Evolutionary conservation across 2,888 invertebrate species (phyloP), one percentile per base, ranked within the genome.

Genomic region (Diarsia mendica): DNA sequence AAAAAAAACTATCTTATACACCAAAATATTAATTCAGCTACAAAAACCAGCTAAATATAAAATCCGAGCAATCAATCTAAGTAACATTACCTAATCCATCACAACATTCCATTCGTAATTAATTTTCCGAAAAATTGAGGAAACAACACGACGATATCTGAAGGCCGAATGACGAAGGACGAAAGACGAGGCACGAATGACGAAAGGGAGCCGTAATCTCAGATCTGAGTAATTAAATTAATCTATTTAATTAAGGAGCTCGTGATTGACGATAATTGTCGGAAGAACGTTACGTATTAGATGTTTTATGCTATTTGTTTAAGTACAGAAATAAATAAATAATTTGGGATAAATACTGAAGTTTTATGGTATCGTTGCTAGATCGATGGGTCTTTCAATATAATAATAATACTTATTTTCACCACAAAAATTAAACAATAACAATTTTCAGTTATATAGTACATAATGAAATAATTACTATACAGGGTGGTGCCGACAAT

Each of bases 221-320:
- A 74, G 78, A 85, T 79, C 78, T 66, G 44, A 51, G 83, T 87
- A 83, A 87, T 87, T 87, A 74, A 84, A 87, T 85, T 84, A 85
- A 84, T 86, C 78, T 79, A 79, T 87, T 81, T 86, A 85, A 86
- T 86, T 87, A 86, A 74, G 71, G 72, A 49, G 39, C 60, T 46
- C 39, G 53, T 80, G 85, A 82, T 87, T 84, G 79, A 85, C 80
- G 84, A 85, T 87, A 79, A 82, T 85, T 80, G 84, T 79, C 23
- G 48, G n/a, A 58, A 33, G 67, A 67, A 75, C 23, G 39, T 64
- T 67, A 84, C 84, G 74, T 63, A 75, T 64, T 28, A 39, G 48
- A 68, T 67, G 72, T 68, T 79, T 79, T 63, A 77, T 69, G 49
- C 20, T 51, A 49, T 20, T n/a, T 69, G 53, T 83, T 20, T 18